Percentiles rank a stretch among this genome's conserved stretches.
Conservation (phyloP, 2,113 vertebrate species). For the Salvelinus sp. region DNA sequence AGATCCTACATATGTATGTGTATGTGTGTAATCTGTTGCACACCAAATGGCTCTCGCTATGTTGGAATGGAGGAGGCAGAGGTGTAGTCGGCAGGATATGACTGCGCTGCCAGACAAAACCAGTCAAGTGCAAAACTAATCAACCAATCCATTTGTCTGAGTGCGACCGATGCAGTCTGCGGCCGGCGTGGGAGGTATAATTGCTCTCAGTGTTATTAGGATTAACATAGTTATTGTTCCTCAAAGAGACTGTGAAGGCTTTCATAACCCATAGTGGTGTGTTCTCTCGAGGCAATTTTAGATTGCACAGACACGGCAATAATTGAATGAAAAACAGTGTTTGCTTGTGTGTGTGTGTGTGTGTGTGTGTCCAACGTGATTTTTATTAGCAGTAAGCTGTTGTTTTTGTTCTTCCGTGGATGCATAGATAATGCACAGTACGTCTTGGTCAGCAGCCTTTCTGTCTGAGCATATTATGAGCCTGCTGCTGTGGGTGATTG, state of each 20-base stretch:
- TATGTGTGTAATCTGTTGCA: neutral
- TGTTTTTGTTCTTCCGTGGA: constrained; percentile 62
- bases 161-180: constrained; percentile 44
- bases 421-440: constrained; percentile 51
- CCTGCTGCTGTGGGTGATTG: constrained; percentile 42
- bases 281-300: constrained; percentile 41
- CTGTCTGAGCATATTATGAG: constrained; percentile 31
- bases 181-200: constrained; percentile 53
- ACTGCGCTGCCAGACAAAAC: constrained; percentile 58
- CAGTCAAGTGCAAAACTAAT: constrained; percentile 70
- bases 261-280: constrained; percentile 46
- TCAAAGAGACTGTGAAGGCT: constrained; percentile 31
- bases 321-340: constrained; percentile 56
- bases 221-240: constrained; percentile 47
- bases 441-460: constrained; percentile 64
- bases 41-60: neutral
- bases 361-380: constrained; percentile 14
- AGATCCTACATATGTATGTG: constrained; percentile 2
- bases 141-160: constrained; percentile 65
- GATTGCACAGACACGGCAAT: constrained; percentile 54
- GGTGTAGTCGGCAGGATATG: constrained; percentile 39
- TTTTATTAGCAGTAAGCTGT: constrained; percentile 66
- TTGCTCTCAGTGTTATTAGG: constrained; percentile 44
- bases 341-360: neutral
- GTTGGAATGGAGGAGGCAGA: constrained; percentile 17